Percentiles rank a stretch among this genome's conserved stretches.
Conservation (phyloP, 1,140 invertebrate species). For the Meloidogyne floridensis region DNA sequence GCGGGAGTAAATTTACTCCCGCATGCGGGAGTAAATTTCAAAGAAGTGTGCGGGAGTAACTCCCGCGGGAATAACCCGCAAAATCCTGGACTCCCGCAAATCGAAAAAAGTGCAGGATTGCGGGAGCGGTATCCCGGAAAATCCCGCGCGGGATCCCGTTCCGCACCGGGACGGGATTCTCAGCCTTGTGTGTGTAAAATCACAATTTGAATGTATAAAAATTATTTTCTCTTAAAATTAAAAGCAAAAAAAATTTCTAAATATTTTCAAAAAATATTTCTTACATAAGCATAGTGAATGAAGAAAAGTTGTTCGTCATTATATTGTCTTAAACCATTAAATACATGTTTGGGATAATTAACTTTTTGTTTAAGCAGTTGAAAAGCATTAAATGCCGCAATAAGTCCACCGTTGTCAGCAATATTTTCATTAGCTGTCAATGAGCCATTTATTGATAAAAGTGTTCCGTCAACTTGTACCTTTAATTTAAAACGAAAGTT, state of each 20-base stretch:
- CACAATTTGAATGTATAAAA: no score
- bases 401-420: constrained; percentile 21
- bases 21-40: no score
- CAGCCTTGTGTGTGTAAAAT: no score
- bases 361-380: not conserved
- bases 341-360: not conserved
- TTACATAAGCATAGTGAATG: constrained; percentile 25
- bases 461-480: constrained; percentile 18
- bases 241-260: not conserved
- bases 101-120: no score
- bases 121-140: no score
- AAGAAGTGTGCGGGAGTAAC: no score
- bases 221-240: no score
- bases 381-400: constrained; percentile 16
- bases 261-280: constrained; percentile 4
- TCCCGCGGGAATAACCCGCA: no score
- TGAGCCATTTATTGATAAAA: constrained; percentile 16
- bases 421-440: constrained; percentile 23
- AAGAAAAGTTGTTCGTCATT: constrained; percentile 25
- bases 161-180: no score
- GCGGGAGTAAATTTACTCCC: no score
- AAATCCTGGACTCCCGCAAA: no score
- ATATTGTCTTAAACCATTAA: not conserved
- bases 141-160: no score
- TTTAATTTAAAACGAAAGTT: not conserved